A percentile compares a stretch with the other conserved stretches of the same genome.
These are phyloP conservation scores for Polyploca ridens DNA, from an alignment of 2,888 invertebrate genomes.

Conservation along the genomic window DNA sequence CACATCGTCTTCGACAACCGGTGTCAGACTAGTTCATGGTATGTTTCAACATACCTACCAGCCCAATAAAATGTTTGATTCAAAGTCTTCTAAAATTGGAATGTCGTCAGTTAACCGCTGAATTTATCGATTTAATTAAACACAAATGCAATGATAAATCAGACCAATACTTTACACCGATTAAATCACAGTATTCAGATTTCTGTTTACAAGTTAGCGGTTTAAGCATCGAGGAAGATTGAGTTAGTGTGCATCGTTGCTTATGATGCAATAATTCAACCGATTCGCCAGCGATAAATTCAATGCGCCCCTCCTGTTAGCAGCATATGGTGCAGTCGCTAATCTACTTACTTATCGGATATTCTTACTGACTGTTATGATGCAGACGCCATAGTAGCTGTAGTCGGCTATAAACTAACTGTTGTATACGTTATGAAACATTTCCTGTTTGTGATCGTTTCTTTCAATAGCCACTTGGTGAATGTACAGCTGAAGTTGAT, in stretches of 20 bases:
- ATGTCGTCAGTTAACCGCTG: background rate
- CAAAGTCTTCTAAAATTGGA: slow-evolving; percentile 29
- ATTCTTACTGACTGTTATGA: slow-evolving; percentile 36
- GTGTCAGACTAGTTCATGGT: slow-evolving; percentile 67
- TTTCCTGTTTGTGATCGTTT: slow-evolving; percentile 9
- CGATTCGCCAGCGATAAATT: slow-evolving; percentile 63
- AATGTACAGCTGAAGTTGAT: slow-evolving; percentile 8
- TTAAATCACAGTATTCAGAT: slow-evolving; percentile 30
- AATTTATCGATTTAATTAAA: slow-evolving; percentile 5
- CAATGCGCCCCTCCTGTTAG: slow-evolving; percentile 60
- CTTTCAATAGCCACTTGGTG: slow-evolving; percentile 7
- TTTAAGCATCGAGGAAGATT: slow-evolving; percentile 42
- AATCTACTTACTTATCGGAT: slow-evolving; percentile 53
- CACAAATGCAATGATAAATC: slow-evolving; percentile 9
- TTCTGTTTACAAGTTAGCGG: slow-evolving; percentile 33
- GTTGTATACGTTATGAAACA: slow-evolving; percentile 22
- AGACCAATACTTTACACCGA: slow-evolving; percentile 14
- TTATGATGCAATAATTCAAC: slow-evolving; percentile 68
- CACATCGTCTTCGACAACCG: slow-evolving; percentile 61
- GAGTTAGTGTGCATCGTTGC: slow-evolving; percentile 59
- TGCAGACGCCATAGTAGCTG: slow-evolving; percentile 22
- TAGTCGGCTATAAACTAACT: slow-evolving; percentile 34
- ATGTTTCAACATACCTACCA: slow-evolving; percentile 53
- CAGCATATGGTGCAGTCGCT: slow-evolving; percentile 66
- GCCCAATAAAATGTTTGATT: slow-evolving; percentile 43